Base-by-base conservation (phyloP, 1,140 invertebrate genomes). In the Eulimnadia texana region DNA sequence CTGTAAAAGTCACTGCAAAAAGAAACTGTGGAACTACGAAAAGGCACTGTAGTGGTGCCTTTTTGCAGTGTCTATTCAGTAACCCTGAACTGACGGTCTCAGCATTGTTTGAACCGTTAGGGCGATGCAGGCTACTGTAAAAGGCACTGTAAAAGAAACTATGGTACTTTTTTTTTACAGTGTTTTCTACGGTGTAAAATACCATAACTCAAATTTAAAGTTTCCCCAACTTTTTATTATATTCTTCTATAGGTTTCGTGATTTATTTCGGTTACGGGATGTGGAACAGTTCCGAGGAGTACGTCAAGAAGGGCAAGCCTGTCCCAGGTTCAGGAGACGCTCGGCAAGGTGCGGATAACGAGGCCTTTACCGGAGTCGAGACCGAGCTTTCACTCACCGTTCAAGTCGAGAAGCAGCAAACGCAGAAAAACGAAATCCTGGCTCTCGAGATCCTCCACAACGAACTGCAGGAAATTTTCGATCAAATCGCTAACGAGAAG, bases 231-330 rank as follows among this genome's bases (percentile, higher is more conserved):
- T 23, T 20, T 33, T 24, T 23, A 56, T 60, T 10, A 49, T 60
- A 22, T 56, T 20, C 57, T 61, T 67, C 70, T 71, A 1, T 70
- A 84, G 87, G 90, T 33, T 80, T 93, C 65, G 72, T 85, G 13
- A 84, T 94, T 77, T 94, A 94, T 74, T 92, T 94, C 74, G 84
- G 88, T 66, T 94, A 94, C 69, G 91, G 90, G 10, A 90, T 94
- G 56, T 86, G 88, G 70, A 83, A 94, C 69, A 93, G 89, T 66
- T 82, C 79, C 0, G 60, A 61, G 53, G 50, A 61, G 22, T 54
- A 54, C 25, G 33, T 61, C 29, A 20, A 22, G 1, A 61, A 25
- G 23, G 60, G 60, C 10, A 61, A 61, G 53, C 16, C 42, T 2
- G 50, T 51, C 16, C 50, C 49, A 2, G 60, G 53, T 3, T 23